These are phyloP conservation scores for Poecile montanus DNA, from an alignment of 2,797 vertebrate genomes.

Conservation along the genomic window DNA sequence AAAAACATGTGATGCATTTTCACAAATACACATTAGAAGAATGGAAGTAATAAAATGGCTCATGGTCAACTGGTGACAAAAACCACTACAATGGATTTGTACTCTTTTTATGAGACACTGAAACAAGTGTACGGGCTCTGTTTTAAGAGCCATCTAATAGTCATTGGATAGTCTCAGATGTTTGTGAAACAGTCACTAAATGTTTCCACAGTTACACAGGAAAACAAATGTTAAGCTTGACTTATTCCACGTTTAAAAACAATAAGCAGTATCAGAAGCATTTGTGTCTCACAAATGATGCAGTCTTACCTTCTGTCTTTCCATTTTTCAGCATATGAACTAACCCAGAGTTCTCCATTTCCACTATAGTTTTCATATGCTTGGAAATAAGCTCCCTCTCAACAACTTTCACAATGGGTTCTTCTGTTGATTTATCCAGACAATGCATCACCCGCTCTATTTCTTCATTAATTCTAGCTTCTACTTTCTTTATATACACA, in stretches of 20 bases:
- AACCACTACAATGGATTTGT: fast-evolving
- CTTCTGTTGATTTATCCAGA: conserved; percentile 96
- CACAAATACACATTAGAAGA: background rate
- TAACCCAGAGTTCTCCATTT: conserved; percentile 97
- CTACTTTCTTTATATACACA: conserved; percentile 98
- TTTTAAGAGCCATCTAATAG: background rate
- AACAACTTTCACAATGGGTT: conserved; percentile 96
- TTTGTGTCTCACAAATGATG: background rate
- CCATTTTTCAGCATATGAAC: conserved; percentile 98
- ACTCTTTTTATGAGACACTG: background rate
- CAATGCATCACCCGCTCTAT: conserved; percentile 98
- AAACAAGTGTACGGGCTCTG: background rate
- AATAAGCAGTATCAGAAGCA: background rate
- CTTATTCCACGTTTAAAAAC: background rate
- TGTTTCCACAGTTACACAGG: background rate
- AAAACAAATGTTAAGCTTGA: background rate
- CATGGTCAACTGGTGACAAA: background rate
- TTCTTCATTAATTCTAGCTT: conserved; percentile 98
- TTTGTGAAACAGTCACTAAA: background rate
- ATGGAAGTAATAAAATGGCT: background rate
- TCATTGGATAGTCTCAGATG: background rate
- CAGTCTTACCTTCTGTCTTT: conserved; percentile 90
- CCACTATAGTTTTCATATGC: conserved; percentile 98
- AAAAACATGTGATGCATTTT: background rate
- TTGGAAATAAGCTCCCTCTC: conserved; percentile 97